Evolutionary conservation across 2,797 vertebrate genomes (phyloP), one percentile per base, ranked within the genome.

Genomic region (Chromis chromis): DNA sequence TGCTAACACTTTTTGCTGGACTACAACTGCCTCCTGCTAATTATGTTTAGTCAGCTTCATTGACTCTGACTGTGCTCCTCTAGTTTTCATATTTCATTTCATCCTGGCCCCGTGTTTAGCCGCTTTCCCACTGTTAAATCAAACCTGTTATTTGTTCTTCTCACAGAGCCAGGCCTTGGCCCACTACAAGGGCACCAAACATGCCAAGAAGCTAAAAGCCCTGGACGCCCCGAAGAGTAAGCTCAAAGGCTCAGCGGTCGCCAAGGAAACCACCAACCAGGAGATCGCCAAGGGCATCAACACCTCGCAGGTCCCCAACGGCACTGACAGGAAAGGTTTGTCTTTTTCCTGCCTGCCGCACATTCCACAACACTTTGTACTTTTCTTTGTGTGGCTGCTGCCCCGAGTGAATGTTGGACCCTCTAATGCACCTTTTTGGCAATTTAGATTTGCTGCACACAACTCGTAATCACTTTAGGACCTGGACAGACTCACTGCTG

Each of bases 161-260:
- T 93, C 73, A 90, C 96, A 99, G 98, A 98, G 95, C 95, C 98
- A 99, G 95, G 97, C 97, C 89, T 91, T 96, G 94, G 97, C 98
- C 96, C 98, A 99, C 96, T 99, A 98, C 96, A 99, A 98, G 96
- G 98, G 98, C 90, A 99, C 97, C 94, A 99, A 99, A 94, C 98
- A 99, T 86, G 97, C 97, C 96, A 99, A 98, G 97, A 99, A 97
- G 95, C 95, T 99, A 92, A 99, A 99, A 96, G 95, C 97, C 92
- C 94, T 96, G 95, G 97, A 98, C 78, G 88, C 96, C 92, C 96
- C 97, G 76, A 99, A 97, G 96, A 97, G 94, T 92, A 98, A 97
- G 95, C 95, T 96, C 93, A 98, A 97, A 95, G 95, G 94, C 92
- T 90, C 95, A 74, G 91, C 86, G 90, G 82, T 92, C 87, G 73